phyloP scores from a whole-genome alignment of 2,113 vertebrate genomes.

The Choloepus hoffmanni region DNA sequence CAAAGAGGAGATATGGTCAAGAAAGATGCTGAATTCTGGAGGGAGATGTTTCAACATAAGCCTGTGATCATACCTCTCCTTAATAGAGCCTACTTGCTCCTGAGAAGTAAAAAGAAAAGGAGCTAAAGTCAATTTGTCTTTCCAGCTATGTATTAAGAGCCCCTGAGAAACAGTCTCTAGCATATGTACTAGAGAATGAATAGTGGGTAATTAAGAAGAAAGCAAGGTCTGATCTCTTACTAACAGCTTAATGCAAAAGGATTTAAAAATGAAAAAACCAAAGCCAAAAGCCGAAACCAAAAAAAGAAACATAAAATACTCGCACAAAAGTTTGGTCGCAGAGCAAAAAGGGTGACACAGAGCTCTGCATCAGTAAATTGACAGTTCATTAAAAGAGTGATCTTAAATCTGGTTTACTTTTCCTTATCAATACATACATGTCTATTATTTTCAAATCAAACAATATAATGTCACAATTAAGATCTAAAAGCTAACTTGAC shows the following conservation, averaged over 20 bases:
- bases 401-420: conserved; percentile 12
- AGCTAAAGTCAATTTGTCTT: conserved; percentile 65
- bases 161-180: conserved; percentile 47
- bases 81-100: conserved; percentile 99
- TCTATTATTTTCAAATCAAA: conserved; percentile 56
- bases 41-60: conserved; percentile 99
- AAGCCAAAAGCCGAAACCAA: no score
- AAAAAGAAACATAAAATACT: no score
- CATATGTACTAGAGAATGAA: background rate
- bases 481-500: conserved; percentile 44
- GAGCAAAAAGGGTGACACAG: background rate
- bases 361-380: background rate
- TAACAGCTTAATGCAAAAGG: conserved; percentile 38
- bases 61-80: conserved; percentile 97
- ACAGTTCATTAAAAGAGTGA: background rate
- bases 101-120: conserved; percentile 83
- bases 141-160: conserved; percentile 12
- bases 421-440: conserved; percentile 2
- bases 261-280: background rate
- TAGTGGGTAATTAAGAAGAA: background rate
- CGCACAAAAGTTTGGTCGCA: background rate
- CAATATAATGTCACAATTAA: conserved; percentile 51
- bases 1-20: conserved; percentile 95
- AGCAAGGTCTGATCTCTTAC: conserved; percentile 28
- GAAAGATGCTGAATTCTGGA: conserved; percentile 94